Base-by-base conservation (phyloP, 2,888 invertebrate genomes). In the Odontocolon sp. region DNA sequence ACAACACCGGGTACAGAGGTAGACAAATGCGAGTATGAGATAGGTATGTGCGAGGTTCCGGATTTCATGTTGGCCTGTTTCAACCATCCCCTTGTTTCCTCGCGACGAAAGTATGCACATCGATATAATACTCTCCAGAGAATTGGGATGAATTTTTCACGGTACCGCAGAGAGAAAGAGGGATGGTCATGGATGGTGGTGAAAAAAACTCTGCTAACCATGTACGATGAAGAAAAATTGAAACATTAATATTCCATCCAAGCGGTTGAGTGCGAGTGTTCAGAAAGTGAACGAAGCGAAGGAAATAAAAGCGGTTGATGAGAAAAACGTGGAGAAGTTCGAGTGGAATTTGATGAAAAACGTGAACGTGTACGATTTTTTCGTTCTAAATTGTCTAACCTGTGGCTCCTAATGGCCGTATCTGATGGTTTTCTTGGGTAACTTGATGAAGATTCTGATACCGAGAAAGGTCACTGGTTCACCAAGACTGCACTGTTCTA, bases 351-450 rank as follows among this genome's bases (percentile, higher is more conserved):
- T 26, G 21, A 23, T n/a, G 5, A 45, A 36, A 31, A 45, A n/a
- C 8, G n/a, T 47, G 50, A 21, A 52, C 61, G 61, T 18, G 23
- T 38, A 54, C 31, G 45, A 45, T 50, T n/a, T 31, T 23, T 54
- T 18, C 31, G 40, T 61, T 45, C 56, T 42, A 40, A 68, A 69
- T 61, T 54, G 54, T 38, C 56, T 61, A 63, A 69, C 64, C 40
- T 69, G 68, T 64, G 47, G 69, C 67, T 79, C 77, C 77, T 82
- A 82, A 82, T 79, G 70, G 80, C 71, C 26, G 72, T 77, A n/a
- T n/a, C 76, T 81, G 81, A 83, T 82, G 79, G 82, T 78, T 82
- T 81, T 68, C 70, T 63, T 74, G 63, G 23, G 26, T 28, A 54
- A 59, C 66, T 57, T 56, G 14, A 33, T 23, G 11, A 52, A 23